Percentiles rank a stretch among this genome's conserved stretches.
phyloP scores from a whole-genome alignment of 2,888 invertebrate genomes.

The Cantharis rufa region DNA sequence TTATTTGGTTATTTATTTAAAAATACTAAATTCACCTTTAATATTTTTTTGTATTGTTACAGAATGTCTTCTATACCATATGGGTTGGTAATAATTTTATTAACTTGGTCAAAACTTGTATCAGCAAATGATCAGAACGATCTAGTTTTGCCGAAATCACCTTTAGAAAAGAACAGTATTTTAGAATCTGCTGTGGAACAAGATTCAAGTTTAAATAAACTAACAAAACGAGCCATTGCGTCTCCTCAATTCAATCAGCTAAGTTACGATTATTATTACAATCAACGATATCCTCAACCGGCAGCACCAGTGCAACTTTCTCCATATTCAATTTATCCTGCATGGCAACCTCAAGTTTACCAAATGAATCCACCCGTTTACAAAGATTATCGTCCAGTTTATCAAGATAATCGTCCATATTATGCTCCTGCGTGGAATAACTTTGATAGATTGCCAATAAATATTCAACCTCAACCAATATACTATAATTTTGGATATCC shows the following conservation, averaged over 20 bases:
- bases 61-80: not conserved
- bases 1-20: not conserved
- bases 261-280: not conserved
- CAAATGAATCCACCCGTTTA: not conserved
- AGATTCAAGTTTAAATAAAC: not conserved
- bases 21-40: not conserved
- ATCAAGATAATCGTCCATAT: constrained; percentile 48
- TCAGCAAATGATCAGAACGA: not conserved
- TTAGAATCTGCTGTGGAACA: not conserved
- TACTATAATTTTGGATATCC: constrained; percentile 41
- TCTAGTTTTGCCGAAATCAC: not conserved
- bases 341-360: constrained; percentile 45
- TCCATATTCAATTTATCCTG: constrained; percentile 31
- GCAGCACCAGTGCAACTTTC: constrained; percentile 16
- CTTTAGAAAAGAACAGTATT: not conserved
- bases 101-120: not conserved
- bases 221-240: not conserved
- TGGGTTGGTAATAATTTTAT: too few relatives aligned
- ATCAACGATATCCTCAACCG: constrained; percentile 5
- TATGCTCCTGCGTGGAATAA: constrained; percentile 49
- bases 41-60: not conserved
- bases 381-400: constrained; percentile 5
- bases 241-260: not conserved
- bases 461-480: constrained; percentile 49
- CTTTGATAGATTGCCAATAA: constrained; percentile 44